Conservation (phyloP, 2,888 invertebrate species). For the Azorinus chamasolen region DNA sequence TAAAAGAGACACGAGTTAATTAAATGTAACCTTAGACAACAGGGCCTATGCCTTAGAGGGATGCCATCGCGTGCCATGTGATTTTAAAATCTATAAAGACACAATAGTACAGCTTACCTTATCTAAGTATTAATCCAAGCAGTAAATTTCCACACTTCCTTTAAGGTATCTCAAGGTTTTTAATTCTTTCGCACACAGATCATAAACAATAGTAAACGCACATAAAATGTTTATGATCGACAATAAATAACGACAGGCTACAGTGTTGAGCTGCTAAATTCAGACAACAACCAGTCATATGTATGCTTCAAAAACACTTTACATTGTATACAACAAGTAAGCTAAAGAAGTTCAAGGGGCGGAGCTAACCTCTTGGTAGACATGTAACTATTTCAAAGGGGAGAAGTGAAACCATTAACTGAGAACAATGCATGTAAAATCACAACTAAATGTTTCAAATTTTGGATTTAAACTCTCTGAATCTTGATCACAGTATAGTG, state of each 20-base stretch:
- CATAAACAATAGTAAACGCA: conserved; percentile 62
- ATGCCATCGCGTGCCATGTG: neutral
- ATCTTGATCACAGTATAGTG: too few species aligned
- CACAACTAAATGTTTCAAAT: too few species aligned
- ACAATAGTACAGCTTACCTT: too few species aligned
- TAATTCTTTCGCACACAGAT: conserved; percentile 6
- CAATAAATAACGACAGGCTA: conserved; percentile 56
- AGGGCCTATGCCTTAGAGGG: too few species aligned
- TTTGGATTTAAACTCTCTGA: too few species aligned
- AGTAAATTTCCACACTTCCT: too few species aligned
- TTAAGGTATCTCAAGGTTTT: too few species aligned
- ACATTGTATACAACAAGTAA: conserved; percentile 50
- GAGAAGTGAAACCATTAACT: neutral
- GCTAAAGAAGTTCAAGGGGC: conserved; percentile 37
- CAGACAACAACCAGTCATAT: conserved; percentile 36
- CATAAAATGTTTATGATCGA: conserved; percentile 60
- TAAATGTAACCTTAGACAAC: too few species aligned
- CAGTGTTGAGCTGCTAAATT: conserved; percentile 38
- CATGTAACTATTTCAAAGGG: conserved; percentile 30
- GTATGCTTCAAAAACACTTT: conserved; percentile 38
- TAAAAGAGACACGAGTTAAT: too few species aligned
- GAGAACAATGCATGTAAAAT: too few species aligned
- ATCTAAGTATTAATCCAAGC: too few species aligned
- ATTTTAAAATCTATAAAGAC: neutral
- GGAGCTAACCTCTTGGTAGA: conserved; percentile 40